phyloP scores from a whole-genome alignment of 2,113 vertebrate species.

The Notarius lentiginosus region DNA sequence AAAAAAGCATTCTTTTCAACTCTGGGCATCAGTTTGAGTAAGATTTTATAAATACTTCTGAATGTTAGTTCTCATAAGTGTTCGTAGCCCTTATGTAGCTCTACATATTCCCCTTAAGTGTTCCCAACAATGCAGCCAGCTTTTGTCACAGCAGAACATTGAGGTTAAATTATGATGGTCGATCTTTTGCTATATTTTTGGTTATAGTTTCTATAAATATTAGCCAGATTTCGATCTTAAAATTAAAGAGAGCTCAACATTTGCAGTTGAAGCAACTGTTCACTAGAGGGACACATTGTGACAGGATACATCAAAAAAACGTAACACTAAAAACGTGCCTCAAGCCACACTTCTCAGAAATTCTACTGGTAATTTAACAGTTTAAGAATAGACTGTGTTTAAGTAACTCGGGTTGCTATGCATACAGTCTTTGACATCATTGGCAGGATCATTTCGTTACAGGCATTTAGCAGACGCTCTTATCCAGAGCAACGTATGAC shows the following conservation, averaged over 20 bases:
- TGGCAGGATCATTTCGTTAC: too few relatives aligned
- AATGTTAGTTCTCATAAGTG: background rate
- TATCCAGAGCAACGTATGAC: too few relatives aligned
- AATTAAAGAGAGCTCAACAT: background rate
- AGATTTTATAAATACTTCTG: background rate
- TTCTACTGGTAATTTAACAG: background rate
- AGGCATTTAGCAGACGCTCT: too few relatives aligned
- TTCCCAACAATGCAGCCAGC: background rate
- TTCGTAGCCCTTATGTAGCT: background rate
- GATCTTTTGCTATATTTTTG: background rate
- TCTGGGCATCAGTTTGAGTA: background rate
- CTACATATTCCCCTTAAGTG: background rate
- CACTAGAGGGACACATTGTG: conserved; percentile 32
- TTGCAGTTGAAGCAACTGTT: conserved; percentile 7
- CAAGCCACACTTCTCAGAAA: background rate
- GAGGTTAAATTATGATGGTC: background rate
- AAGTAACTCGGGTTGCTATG: background rate
- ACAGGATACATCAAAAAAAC: background rate
- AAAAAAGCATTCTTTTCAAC: background rate
- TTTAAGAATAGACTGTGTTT: background rate
- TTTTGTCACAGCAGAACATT: background rate
- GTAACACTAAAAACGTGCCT: background rate
- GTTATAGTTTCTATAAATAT: background rate
- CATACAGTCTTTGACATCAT: background rate
- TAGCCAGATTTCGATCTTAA: background rate